These are phyloP conservation scores for Petromus typicus DNA, from an alignment of 2,113 vertebrate species.

Conservation along the genomic window DNA sequence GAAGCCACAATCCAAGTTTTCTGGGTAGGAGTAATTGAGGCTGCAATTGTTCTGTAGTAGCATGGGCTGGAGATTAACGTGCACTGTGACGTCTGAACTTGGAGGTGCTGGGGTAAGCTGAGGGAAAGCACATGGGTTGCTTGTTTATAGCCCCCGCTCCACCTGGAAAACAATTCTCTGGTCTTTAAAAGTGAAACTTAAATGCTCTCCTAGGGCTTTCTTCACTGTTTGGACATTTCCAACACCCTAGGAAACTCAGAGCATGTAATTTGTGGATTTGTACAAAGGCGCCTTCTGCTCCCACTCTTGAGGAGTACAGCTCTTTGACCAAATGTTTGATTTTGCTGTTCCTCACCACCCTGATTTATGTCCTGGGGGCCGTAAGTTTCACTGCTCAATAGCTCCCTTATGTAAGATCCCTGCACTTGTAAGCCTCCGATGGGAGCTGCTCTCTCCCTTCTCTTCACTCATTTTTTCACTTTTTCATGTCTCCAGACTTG, in stretches of 20 bases:
- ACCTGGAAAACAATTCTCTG: conserved; percentile 36
- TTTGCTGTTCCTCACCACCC: neutral
- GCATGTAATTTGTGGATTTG: neutral
- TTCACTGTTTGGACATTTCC: neutral
- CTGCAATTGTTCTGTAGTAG: neutral
- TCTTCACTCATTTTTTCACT: neutral
- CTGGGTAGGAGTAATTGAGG: neutral
- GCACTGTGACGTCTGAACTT: neutral
- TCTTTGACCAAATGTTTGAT: neutral
- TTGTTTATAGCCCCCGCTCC: neutral
- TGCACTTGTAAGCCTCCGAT: too few species aligned
- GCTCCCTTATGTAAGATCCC: neutral
- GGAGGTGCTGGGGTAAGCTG: neutral
- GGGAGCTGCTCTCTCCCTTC: neutral
- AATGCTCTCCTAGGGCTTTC: neutral
- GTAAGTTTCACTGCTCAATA: neutral
- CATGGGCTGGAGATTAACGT: neutral
- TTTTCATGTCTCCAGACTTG: neutral
- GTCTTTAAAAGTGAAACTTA: conserved; percentile 44
- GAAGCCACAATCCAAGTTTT: conserved; percentile 54
- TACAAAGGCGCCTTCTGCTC: neutral
- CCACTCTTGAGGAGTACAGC: neutral
- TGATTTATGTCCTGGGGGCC: neutral
- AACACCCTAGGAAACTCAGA: neutral
- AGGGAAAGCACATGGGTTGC: neutral